Evolutionary conservation across 2,888 invertebrate species (phyloP).

Genomic region (Metellina segmentata): DNA sequence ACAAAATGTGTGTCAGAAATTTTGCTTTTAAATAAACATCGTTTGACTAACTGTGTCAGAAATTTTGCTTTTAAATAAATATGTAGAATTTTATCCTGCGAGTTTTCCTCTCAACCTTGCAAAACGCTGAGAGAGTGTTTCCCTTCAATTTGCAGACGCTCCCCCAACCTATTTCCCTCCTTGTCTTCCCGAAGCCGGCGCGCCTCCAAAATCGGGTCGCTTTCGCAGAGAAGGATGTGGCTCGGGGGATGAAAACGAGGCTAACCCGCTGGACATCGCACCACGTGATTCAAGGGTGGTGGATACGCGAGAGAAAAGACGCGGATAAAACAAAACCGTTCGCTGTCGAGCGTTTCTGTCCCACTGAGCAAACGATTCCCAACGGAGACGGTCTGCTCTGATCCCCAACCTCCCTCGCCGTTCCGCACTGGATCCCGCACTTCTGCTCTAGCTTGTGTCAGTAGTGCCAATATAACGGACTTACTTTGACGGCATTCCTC

Average conservation of each 20-base stretch:
- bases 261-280: constrained; percentile 73
- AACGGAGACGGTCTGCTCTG: constrained; percentile 38
- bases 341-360: constrained; percentile 39
- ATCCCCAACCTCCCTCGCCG: constrained; percentile 1
- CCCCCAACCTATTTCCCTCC: constrained; percentile 49
- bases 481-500: neutral
- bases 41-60: too few species aligned
- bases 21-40: too few species aligned
- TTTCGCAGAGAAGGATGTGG: constrained; percentile 59
- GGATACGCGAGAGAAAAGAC: constrained; percentile 54
- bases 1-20: too few species aligned
- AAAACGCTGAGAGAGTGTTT: too few species aligned
- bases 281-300: constrained; percentile 68
- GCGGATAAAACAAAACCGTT: constrained; percentile 74
- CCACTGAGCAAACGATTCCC: constrained; percentile 56
- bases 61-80: too few species aligned
- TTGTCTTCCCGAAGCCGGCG: constrained; percentile 18
- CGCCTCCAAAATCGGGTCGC: constrained; percentile 67
- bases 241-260: constrained; percentile 66
- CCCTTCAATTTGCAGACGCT: constrained; percentile 11
- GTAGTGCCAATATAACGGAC: constrained; percentile 1
- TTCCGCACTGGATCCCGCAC: constrained; percentile 61
- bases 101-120: too few species aligned
- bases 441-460: neutral
- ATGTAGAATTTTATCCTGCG: too few species aligned